Conservation (phyloP, 30 jellyfish, hydroid and myxozoan genomes). For the Rhopilema esculentum region DNA sequence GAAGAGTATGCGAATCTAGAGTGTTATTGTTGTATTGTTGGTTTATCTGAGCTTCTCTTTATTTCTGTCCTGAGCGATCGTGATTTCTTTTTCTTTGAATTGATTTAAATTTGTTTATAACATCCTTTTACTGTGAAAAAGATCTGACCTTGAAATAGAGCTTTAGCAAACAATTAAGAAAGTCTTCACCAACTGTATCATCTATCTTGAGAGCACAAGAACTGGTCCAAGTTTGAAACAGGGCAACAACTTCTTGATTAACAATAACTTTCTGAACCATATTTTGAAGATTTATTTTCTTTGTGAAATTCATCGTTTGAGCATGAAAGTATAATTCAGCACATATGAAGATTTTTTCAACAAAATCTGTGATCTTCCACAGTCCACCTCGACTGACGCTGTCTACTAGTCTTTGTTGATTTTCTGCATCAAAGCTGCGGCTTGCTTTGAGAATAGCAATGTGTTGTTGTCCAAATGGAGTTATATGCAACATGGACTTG, state of each 20-base stretch:
- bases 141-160: slow-evolving; percentile 26
- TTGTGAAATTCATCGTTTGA: slow-evolving; percentile 19
- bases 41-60: slow-evolving; percentile 13
- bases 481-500: too few species aligned
- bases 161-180: slow-evolving; percentile 12
- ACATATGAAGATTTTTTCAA: slow-evolving; percentile 3
- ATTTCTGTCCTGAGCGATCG: slow-evolving; percentile 30
- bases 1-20: slow-evolving; percentile 4
- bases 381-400: too few species aligned
- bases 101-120: slow-evolving; percentile 18
- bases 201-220: slow-evolving; percentile 10
- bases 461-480: too few species aligned
- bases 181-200: slow-evolving; percentile 37
- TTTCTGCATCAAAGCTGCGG: too few species aligned
- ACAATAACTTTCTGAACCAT: slow-evolving; percentile 23
- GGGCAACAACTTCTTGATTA: slow-evolving; percentile 35
- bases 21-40: slow-evolving; percentile 12
- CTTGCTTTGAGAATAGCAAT: too few species aligned
- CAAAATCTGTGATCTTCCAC: too few species aligned
- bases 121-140: slow-evolving; percentile 17
- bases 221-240: slow-evolving; percentile 30
- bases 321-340: slow-evolving; percentile 30
- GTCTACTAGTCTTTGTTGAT: too few species aligned
- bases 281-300: slow-evolving; percentile 15
- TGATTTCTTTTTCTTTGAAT: slow-evolving; percentile 14